phyloP scores from a whole-genome alignment of 2,888 invertebrate species.

The Agriopis aurantiaria region DNA sequence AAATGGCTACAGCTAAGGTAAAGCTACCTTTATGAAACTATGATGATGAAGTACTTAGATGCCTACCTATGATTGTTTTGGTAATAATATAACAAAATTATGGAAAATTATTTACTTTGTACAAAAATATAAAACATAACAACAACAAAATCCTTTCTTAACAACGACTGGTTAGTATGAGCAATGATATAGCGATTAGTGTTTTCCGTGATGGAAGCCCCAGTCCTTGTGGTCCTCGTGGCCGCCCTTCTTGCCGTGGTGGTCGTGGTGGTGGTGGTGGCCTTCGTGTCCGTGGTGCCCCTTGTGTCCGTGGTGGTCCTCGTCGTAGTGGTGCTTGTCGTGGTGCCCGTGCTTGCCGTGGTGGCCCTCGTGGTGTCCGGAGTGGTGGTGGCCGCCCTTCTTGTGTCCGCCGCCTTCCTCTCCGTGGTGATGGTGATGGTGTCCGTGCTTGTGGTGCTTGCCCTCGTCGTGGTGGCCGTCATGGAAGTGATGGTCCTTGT shows the following conservation, averaged over 20 bases:
- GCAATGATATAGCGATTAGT: slow-evolving; percentile 57
- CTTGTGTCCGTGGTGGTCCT: slow-evolving; percentile 92
- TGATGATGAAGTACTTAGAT: too few relatives aligned
- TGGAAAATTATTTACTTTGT: slow-evolving; percentile 64
- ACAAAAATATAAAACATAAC: slow-evolving; percentile 71
- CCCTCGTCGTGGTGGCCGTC: slow-evolving; percentile 94
- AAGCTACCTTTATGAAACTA: too few relatives aligned
- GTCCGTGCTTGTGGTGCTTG: slow-evolving; percentile 92
- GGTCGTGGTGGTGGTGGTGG: slow-evolving; percentile 90
- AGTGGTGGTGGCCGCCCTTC: slow-evolving; percentile 92
- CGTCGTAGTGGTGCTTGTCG: slow-evolving; percentile 93
- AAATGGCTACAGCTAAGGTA: too few relatives aligned
- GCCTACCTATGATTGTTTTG: too few relatives aligned
- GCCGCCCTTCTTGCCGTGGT: slow-evolving; percentile 92
- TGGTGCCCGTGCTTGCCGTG: slow-evolving; percentile 93
- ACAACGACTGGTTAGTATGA: slow-evolving; percentile 52
- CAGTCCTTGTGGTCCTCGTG: slow-evolving; percentile 91
- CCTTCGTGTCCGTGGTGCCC: slow-evolving; percentile 92
- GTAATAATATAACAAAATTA: slow-evolving; percentile 25
- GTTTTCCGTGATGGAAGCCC: slow-evolving; percentile 88
- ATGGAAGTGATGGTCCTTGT: slow-evolving; percentile 95
- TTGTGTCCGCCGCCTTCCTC: slow-evolving; percentile 92
- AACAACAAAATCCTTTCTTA: slow-evolving; percentile 72
- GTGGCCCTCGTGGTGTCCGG: slow-evolving; percentile 91
- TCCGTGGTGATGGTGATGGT: slow-evolving; percentile 91